Evolutionary conservation across 2,888 invertebrate genomes (phyloP), one percentile per base, ranked within the genome.

Genomic region (Drosophila anomelani): DNA sequence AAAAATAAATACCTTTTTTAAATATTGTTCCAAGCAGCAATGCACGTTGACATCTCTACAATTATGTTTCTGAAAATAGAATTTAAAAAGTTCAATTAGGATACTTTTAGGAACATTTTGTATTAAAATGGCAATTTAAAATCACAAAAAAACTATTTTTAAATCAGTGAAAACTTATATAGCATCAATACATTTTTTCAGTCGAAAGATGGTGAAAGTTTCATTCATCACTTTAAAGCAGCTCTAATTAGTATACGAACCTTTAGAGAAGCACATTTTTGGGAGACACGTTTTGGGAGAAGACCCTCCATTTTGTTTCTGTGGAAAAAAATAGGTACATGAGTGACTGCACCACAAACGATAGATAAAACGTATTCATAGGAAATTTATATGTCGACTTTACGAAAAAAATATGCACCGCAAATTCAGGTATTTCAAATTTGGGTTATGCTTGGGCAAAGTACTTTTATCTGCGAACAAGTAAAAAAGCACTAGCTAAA

Each of bases 391-490:
- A 36, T 85, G 88, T 86, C 7, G 70, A 58, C 86, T 88, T 85
- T 77, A 68, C 90, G 49, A 81, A 80, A 64, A 64, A 74, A 86
- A 90, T 91, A 91, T 90, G 92, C 92, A 87, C 92, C 90, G 90
- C 91, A 92, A 92, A 89, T 80, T 77, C 49, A 63, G 55, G 34
- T n/a, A 51, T 23, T 23, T 47, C n/a, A 69, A 80, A 81, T 81
- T 90, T 91, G 90, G 89, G 91, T 91, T 91, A 85, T 92, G 92
- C 92, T 92, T 92, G 91, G 68, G 85, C 77, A 79, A 88, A 82
- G 77, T 51, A 72, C 71, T 66, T 91, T 90, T 20, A 23, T 92
- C 87, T 92, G 51, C 90, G 92, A 92, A 85, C 87, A 88, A 58
- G 75, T 66, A 75, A 85, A 88, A 81, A 91, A 92, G 92, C 92